Evolutionary conservation across 2,888 invertebrate species (phyloP).

Genomic region (Erebia ligea): DNA sequence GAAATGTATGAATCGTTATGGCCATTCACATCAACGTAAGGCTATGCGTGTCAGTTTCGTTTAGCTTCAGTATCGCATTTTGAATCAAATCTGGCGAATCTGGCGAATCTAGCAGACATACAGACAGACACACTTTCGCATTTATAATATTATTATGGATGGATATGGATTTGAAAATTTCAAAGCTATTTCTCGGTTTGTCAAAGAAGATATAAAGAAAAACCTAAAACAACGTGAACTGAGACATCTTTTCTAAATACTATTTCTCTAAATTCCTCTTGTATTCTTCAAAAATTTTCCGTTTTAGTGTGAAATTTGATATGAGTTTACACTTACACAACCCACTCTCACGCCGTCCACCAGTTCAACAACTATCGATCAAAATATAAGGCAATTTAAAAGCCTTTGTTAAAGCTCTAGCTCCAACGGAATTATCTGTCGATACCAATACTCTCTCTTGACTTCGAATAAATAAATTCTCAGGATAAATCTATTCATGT

Average conservation of each 20-base stretch:
- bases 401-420: conserved; percentile 4
- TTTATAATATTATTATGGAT: no score
- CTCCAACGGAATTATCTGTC: conserved; percentile 6
- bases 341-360: neutral
- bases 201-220: no score
- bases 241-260: no score
- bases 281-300: neutral
- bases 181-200: no score
- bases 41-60: neutral
- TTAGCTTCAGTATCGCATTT: neutral
- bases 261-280: neutral
- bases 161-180: no score
- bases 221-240: no score
- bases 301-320: neutral
- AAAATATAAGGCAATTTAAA: conserved; percentile 9
- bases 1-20: neutral
- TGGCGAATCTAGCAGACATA: no score
- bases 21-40: neutral
- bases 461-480: neutral
- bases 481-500: neutral
- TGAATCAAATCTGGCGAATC: neutral
- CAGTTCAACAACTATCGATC: conserved; percentile 2
- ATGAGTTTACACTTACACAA: conserved; percentile 2
- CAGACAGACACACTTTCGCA: no score
- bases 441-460: neutral